Evolutionary conservation across 1,140 invertebrate genomes (phyloP).

Genomic region (Pachyrhynchus sulphureomaculatus): DNA sequence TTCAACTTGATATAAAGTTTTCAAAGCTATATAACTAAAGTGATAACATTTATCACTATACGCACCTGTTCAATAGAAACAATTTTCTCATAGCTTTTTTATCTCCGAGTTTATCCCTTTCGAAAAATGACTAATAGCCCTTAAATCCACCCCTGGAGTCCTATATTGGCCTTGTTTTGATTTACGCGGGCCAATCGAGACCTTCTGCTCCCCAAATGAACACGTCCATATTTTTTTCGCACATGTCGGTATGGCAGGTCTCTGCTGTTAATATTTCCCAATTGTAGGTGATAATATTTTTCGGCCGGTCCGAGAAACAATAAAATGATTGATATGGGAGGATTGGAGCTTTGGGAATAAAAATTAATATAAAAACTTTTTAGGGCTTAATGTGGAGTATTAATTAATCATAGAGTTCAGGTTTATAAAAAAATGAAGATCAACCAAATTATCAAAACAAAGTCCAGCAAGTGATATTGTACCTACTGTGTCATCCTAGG

Average conservation of each 20-base stretch:
- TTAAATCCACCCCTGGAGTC: slow-evolving; percentile 16
- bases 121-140: neutral
- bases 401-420: too few species aligned
- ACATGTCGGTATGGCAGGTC: slow-evolving; percentile 20
- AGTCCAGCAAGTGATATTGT: too few species aligned
- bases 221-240: slow-evolving; percentile 22
- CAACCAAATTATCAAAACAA: too few species aligned
- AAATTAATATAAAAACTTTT: neutral
- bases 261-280: slow-evolving; percentile 15
- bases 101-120: neutral
- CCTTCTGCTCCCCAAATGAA: slow-evolving; percentile 19
- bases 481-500: too few species aligned
- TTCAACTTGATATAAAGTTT: too few species aligned
- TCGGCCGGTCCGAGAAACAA: slow-evolving; percentile 1
- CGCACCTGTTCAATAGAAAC: too few species aligned
- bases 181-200: slow-evolving; percentile 11
- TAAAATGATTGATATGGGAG: slow-evolving; percentile 16
- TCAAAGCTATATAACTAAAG: too few species aligned
- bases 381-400: too few species aligned
- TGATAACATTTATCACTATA: too few species aligned
- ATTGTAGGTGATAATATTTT: slow-evolving; percentile 24
- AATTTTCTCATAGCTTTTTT: neutral
- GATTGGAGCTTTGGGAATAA: slow-evolving; percentile 8
- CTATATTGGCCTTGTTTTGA: slow-evolving; percentile 18
- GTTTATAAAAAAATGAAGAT: too few species aligned